Percentiles rank a stretch among this genome's conserved stretches.
Conservation (phyloP, 2,113 vertebrate genomes). For the Cheirogaleus medius region DNA sequence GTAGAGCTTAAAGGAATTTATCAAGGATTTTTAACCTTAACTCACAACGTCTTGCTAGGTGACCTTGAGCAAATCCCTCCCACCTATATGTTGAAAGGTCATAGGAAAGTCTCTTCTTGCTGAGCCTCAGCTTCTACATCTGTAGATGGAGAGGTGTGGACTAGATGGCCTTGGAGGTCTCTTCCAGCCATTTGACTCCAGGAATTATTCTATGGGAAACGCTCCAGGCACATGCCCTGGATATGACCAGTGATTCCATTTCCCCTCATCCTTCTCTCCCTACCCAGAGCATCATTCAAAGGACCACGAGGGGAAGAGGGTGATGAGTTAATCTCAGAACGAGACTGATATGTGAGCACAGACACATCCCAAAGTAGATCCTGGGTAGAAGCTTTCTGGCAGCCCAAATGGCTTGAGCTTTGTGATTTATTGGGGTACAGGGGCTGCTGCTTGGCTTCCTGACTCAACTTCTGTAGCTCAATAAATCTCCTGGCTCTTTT, state of each 20-base stretch:
- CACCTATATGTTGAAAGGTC: background rate
- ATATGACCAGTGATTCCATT: background rate
- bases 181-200: background rate
- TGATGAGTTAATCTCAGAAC: conserved; percentile 60
- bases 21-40: background rate
- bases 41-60: background rate
- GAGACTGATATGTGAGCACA: conserved; percentile 57
- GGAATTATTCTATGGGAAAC: background rate
- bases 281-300: background rate
- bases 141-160: background rate
- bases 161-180: background rate
- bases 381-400: conserved; percentile 62
- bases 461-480: conserved; percentile 65
- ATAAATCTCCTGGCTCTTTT: conserved; percentile 72
- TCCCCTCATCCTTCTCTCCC: no score
- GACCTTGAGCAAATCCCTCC: background rate
- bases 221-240: accelerated
- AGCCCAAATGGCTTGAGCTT: background rate
- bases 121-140: background rate
- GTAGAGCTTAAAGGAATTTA: background rate
- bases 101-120: background rate
- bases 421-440: conserved; percentile 72
- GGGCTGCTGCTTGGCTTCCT: conserved; percentile 13
- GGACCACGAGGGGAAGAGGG: background rate
- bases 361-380: conserved; percentile 51